Conservation (phyloP, 2,797 vertebrate genomes). For the Ibycter americanus region DNA sequence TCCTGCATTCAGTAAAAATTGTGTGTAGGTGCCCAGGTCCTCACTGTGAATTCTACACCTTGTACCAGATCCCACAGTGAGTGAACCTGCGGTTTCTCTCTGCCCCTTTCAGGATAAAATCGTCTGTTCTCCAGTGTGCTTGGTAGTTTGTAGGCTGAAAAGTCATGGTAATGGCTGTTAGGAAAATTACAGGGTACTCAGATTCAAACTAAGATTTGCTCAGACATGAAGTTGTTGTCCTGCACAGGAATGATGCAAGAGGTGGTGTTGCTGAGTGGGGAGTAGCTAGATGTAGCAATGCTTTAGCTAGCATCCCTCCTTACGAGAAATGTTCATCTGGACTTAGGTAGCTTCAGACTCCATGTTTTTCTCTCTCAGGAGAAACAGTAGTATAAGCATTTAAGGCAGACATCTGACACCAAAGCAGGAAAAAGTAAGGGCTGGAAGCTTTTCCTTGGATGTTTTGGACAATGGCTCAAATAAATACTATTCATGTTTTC, state of each 20-base stretch:
- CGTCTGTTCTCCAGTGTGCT: not conserved
- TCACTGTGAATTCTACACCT: not conserved
- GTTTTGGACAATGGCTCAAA: not conserved
- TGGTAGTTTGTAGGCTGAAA: not conserved
- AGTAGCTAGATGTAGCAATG: rapidly evolving
- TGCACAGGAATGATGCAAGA: not conserved
- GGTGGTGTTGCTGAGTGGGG: not conserved
- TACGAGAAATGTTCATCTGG: not conserved
- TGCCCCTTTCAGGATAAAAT: not conserved
- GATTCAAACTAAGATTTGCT: not conserved
- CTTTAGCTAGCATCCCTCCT: not conserved
- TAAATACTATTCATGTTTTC: not conserved
- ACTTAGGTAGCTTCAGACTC: not conserved
- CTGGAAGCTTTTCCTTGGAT: not conserved
- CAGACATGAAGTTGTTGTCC: not conserved
- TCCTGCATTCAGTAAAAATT: not conserved
- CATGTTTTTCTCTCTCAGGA: not conserved
- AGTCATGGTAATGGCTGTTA: not conserved
- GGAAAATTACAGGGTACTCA: not conserved
- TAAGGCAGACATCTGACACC: not conserved
- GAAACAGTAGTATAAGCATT: not conserved
- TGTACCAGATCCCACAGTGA: not conserved
- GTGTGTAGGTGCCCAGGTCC: not conserved
- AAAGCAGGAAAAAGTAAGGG: not conserved
- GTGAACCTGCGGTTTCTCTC: not conserved